A percentile compares a stretch with the other conserved stretches of the same genome.
Evolutionary conservation across 2,888 invertebrate genomes (phyloP).

Genomic region (Limnephilus marmoratus): DNA sequence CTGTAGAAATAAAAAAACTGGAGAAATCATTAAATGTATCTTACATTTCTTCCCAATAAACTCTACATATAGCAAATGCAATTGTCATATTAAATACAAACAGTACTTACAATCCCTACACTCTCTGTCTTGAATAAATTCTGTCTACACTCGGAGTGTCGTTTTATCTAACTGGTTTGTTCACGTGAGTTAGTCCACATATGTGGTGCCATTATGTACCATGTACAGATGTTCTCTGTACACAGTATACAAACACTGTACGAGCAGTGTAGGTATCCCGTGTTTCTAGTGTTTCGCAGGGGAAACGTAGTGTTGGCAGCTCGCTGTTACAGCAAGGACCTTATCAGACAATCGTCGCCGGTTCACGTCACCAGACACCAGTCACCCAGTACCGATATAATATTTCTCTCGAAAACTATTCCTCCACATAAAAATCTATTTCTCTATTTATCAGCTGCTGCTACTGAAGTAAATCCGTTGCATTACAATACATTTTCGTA

Average conservation of each 20-base stretch:
- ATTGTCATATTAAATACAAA: background rate
- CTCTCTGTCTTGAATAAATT: background rate
- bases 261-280: background rate
- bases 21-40: too few species aligned
- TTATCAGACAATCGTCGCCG: conserved; percentile 29
- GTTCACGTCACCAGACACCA: background rate
- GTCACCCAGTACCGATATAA: background rate
- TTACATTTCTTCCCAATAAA: too few species aligned
- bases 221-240: background rate
- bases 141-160: background rate
- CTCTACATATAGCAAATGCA: background rate
- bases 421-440: background rate
- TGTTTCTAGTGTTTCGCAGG: background rate
- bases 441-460: background rate
- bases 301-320: background rate
- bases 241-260: background rate
- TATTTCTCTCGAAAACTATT: background rate
- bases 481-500: too few species aligned
- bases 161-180: background rate
- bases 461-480: background rate
- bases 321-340: background rate
- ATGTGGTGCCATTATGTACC: background rate
- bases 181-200: background rate
- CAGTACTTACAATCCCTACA: background rate
- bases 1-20: too few species aligned